Percentiles rank a stretch among this genome's conserved stretches.
Conservation (phyloP, 1,140 invertebrate genomes). For the Papilio dardanus region DNA sequence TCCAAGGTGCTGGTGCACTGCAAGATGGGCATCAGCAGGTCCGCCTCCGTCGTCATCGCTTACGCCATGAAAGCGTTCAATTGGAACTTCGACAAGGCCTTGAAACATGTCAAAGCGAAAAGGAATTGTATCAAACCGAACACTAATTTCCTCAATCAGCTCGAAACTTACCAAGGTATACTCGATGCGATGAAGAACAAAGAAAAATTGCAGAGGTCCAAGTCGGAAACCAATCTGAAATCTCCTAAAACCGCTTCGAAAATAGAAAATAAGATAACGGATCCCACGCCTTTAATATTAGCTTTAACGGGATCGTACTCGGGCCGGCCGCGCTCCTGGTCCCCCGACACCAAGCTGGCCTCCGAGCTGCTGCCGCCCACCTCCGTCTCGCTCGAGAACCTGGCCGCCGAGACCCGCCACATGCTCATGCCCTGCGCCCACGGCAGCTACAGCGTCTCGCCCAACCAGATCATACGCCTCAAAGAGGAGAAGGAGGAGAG, state of each 20-base stretch:
- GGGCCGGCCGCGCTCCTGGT: slow-evolving; percentile 91
- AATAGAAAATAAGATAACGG: slow-evolving; percentile 78
- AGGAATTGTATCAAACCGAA: slow-evolving; percentile 98
- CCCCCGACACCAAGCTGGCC: slow-evolving; percentile 87
- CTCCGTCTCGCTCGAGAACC: slow-evolving; percentile 85
- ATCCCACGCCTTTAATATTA: slow-evolving; percentile 83
- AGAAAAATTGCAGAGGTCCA: slow-evolving; percentile 94
- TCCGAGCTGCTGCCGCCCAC: slow-evolving; percentile 83
- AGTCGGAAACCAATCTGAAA: slow-evolving; percentile 96
- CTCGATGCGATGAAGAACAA: slow-evolving; percentile 98
- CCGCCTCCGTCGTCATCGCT: slow-evolving; percentile 98
- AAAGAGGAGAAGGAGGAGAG: slow-evolving; percentile 83
- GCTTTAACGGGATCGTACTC: slow-evolving; percentile 79
- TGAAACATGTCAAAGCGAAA: slow-evolving; percentile 94
- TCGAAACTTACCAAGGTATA: slow-evolving; percentile 98
- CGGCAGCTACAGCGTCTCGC: slow-evolving; percentile 94
- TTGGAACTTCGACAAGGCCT: slow-evolving; percentile 94
- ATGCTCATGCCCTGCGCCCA: slow-evolving; percentile 92
- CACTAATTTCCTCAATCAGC: slow-evolving; percentile 94
- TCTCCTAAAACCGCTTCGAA: slow-evolving; percentile 84
- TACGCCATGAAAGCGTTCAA: slow-evolving; percentile 99
- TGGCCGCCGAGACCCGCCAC: slow-evolving; percentile 87
- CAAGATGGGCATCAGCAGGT: slow-evolving; percentile 99
- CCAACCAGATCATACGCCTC: slow-evolving; percentile 93
- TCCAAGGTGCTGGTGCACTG: slow-evolving; percentile 98